phyloP scores from a whole-genome alignment of 2,797 vertebrate species.

The Alcedo atthis region DNA sequence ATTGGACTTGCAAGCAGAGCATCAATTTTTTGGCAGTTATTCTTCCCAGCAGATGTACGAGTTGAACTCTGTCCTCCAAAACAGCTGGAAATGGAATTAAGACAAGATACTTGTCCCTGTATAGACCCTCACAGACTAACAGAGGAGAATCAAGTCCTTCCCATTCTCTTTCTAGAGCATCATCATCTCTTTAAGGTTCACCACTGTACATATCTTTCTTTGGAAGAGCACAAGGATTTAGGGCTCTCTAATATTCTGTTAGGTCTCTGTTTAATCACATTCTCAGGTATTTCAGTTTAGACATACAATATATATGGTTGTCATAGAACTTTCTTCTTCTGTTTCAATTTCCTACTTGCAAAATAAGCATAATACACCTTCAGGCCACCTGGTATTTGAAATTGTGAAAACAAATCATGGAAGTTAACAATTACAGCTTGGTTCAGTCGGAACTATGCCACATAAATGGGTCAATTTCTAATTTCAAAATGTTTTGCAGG shows the following conservation, averaged over 20 bases:
- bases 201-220: neutral
- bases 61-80: neutral
- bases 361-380: neutral
- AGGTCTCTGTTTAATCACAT: neutral
- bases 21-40: constrained; percentile 1
- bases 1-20: neutral
- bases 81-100: neutral
- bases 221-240: neutral
- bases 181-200: neutral
- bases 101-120: neutral
- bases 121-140: neutral
- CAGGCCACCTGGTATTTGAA: neutral
- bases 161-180: neutral
- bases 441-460: neutral
- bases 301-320: neutral
- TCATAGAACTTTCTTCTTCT: neutral
- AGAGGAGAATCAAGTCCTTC: neutral
- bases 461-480: neutral
- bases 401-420: neutral
- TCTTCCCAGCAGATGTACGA: neutral
- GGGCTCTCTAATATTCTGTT: neutral
- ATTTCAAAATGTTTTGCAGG: neutral
- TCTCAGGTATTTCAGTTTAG: neutral
- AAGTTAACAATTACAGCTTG: neutral
- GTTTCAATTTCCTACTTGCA: neutral